Percentiles rank a stretch among this genome's conserved stretches.
Evolutionary conservation across 2,113 vertebrate genomes (phyloP).

Genomic region (Corydoras sp.): DNA sequence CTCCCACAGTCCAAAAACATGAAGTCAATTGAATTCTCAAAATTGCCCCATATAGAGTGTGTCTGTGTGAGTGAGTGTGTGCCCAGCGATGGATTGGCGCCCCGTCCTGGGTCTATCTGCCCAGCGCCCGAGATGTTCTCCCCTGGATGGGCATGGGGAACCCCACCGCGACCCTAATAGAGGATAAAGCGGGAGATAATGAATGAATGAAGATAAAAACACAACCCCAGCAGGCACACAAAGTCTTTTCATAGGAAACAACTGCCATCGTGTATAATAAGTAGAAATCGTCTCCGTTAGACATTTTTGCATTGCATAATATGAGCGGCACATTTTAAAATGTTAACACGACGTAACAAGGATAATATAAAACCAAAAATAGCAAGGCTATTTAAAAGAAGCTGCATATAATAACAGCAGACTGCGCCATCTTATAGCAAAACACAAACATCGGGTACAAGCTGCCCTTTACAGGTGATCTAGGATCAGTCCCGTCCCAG

Average conservation of each 20-base stretch:
- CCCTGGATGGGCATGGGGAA: no score
- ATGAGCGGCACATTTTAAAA: conserved; percentile 56
- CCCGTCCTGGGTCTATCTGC: no score
- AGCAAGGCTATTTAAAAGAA: conserved; percentile 41
- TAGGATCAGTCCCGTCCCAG: conserved; percentile 3
- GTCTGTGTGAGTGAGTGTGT: no score
- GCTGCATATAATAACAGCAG: conserved; percentile 52
- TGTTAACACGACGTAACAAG: conserved; percentile 51
- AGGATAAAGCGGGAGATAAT: no score
- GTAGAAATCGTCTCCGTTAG: conserved; percentile 55
- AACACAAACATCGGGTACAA: conserved; percentile 29
- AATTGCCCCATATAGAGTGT: no score
- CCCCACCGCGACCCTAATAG: no score
- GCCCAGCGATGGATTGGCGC: no score
- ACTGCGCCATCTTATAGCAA: conserved; percentile 48
- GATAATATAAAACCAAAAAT: conserved; percentile 38
- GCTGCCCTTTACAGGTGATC: neutral
- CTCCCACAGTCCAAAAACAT: no score
- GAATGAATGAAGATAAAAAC: no score
- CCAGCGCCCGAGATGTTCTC: no score
- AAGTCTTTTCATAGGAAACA: conserved; percentile 54
- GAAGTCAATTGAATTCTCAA: no score
- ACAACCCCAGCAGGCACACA: no score
- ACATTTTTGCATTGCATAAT: conserved; percentile 49
- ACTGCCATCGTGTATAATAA: conserved; percentile 63